Base-by-base conservation (phyloP, 2,888 invertebrate species). In the Xestia rhomboidea region DNA sequence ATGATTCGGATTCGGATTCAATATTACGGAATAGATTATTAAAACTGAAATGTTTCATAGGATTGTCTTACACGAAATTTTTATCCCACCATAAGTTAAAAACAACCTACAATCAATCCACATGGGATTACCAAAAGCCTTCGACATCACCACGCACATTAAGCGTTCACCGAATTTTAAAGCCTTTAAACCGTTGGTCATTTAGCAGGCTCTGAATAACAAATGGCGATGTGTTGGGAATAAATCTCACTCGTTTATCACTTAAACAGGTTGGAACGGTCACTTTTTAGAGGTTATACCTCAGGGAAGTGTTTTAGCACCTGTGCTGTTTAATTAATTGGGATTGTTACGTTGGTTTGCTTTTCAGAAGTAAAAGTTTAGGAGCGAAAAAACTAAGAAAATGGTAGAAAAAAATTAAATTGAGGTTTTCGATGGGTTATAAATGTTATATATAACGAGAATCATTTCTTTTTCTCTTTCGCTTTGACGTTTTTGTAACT, bases 161-260 rank as follows among this genome's bases (percentile, higher is more conserved):
- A 90, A 90, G 85, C 82, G 83, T 81, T 86, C 88, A 81, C 78
- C 84, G 87, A 88, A 91, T 91, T 94, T 95, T 92, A 93, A 89
- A 89, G 90, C 91, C 91, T 93, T 94, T 94, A 92, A 87, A 85
- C 76, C 76, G 81, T 81, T 77, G 81, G 75, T 66, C 94, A 92
- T 93, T 94, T 94, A 94, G 91, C 93, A 92, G 90, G 92, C 92
- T 85, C 93, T 88, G 91, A 88, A 85, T 92, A 94, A 95, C 92
- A 93, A 95, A 95, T 95, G 93, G 90, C 89, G 77, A 86, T 89
- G 91, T 88, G 93, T 87, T 85, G 87, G 79, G 89, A 91, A 95
- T 96, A 95, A 96, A 96, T 96, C 93, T 93, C 88, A 74, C 79
- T 86, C 93, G 91, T 93, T 95, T 95, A 95, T 95, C 95, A 95